A percentile compares a stretch with the other conserved stretches of the same genome.
Evolutionary conservation across 2,888 invertebrate genomes (phyloP).

Genomic region (Orthosia cruda): DNA sequence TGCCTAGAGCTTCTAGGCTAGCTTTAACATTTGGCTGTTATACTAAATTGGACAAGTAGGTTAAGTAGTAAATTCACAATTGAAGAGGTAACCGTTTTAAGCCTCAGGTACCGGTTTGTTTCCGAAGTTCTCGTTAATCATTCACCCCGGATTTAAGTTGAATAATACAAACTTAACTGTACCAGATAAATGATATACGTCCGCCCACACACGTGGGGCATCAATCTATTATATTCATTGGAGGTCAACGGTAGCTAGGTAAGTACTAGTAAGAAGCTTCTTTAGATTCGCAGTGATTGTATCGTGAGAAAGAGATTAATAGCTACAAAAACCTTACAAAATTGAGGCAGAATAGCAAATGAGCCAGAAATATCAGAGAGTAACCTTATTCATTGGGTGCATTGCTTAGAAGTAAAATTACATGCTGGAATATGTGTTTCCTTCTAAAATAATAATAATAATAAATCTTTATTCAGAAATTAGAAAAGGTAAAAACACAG

Average conservation of each 20-base stretch:
- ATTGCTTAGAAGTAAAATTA: no score
- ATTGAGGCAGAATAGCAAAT: no score
- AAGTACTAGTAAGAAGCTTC: background rate
- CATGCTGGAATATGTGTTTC: no score
- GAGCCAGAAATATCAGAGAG: no score
- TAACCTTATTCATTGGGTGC: no score
- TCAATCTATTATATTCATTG: constrained; percentile 27
- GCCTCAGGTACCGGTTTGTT: background rate
- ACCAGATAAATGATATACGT: constrained; percentile 12
- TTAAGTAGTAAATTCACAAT: no score
- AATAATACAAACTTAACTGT: constrained; percentile 30
- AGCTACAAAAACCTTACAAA: background rate
- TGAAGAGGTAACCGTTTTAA: background rate
- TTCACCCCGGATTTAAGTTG: background rate
- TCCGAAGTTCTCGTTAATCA: background rate
- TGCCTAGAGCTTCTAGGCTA: no score
- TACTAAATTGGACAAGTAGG: background rate
- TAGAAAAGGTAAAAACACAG: no score
- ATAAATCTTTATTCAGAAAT: no score
- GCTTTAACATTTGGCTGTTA: no score
- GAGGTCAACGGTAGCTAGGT: constrained; percentile 24
- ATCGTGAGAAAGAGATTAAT: constrained; percentile 7
- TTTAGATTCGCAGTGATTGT: constrained; percentile 12
- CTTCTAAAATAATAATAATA: no score
- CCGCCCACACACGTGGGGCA: constrained; percentile 22